Conservation (phyloP, 2,113 vertebrate genomes). For the Trinectes maculatus region DNA sequence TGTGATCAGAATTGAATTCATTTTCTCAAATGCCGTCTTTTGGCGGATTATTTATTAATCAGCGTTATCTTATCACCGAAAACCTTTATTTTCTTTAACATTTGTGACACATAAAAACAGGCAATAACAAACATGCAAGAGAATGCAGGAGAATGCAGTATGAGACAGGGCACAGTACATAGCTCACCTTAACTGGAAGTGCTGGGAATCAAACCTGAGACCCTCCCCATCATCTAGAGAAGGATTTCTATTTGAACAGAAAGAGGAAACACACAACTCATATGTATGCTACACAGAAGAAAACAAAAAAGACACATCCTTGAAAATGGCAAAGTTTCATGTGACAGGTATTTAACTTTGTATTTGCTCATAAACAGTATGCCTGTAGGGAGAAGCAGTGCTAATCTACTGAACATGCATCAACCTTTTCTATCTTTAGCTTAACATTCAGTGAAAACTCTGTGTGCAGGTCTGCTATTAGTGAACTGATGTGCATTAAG, state of each 20-base stretch:
- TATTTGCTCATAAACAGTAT: not conserved
- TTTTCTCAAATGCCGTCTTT: no score
- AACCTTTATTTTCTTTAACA: not conserved
- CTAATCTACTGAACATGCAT: conserved; percentile 1
- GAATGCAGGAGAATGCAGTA: conserved; percentile 12
- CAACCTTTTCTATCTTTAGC: not conserved
- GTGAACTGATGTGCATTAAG: conserved; percentile 15
- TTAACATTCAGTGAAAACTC: conserved; percentile 17
- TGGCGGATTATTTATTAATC: no score
- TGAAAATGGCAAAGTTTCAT: not conserved
- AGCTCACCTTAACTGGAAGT: conserved; percentile 84
- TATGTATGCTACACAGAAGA: conserved; percentile 17
- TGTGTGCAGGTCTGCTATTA: not conserved
- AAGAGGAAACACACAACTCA: conserved; percentile 23
- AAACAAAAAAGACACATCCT: not conserved
- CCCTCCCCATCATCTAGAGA: conserved; percentile 80
- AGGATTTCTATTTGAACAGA: conserved; percentile 76
- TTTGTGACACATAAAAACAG: not conserved
- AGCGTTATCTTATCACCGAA: not conserved
- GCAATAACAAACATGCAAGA: not conserved
- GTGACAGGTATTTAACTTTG: not conserved
- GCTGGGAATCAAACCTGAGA: conserved; percentile 82
- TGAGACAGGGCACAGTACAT: not conserved
- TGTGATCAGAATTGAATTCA: no score
- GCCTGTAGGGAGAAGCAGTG: not conserved